phyloP scores from a whole-genome alignment of 2,113 vertebrate species.

The Phainopepla nitens region DNA sequence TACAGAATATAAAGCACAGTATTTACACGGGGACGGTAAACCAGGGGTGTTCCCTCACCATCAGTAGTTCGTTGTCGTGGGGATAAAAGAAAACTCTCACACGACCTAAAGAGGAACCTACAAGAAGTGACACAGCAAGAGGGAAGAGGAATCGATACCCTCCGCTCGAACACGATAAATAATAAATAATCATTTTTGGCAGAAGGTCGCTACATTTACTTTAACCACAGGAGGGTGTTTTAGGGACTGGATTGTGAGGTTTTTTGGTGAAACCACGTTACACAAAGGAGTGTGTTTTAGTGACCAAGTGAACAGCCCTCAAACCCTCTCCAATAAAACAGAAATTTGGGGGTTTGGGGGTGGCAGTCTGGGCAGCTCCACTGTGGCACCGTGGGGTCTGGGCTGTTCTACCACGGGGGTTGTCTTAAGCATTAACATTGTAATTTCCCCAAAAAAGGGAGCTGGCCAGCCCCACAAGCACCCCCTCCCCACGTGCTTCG shows the following conservation, averaged over 20 bases:
- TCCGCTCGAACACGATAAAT: neutral
- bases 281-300: neutral
- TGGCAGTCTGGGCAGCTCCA: neutral
- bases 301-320: neutral
- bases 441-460: neutral
- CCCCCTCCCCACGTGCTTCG: neutral
- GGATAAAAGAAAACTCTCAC: neutral
- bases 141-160: neutral
- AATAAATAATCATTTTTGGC: slow-evolving; percentile 32
- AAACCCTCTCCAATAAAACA: neutral
- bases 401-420: neutral
- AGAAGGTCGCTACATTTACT: neutral
- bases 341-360: neutral
- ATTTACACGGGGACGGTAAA: slow-evolving; percentile 74
- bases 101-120: neutral
- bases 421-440: neutral
- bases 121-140: slow-evolving; percentile 2
- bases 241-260: neutral
- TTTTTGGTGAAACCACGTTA: neutral
- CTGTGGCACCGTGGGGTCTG: neutral
- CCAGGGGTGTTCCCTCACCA: slow-evolving; percentile 63
- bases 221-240: neutral
- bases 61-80: slow-evolving; percentile 63
- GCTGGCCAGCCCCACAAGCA: neutral
- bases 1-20: slow-evolving; percentile 79